phyloP scores from a whole-genome alignment of 2,888 invertebrate genomes.

The Clanis bilineata region DNA sequence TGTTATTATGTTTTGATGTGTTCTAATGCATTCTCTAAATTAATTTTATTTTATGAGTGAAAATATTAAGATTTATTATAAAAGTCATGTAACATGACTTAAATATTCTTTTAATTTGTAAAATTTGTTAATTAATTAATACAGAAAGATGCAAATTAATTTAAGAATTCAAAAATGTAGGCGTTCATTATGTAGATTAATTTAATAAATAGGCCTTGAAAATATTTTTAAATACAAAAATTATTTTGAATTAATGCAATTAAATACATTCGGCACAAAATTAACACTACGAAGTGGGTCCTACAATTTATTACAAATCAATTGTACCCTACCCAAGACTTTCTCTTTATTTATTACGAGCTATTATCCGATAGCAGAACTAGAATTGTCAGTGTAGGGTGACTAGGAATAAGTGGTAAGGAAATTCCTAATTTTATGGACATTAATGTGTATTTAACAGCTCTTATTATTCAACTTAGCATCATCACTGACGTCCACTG shows the following conservation, averaged over 20 bases:
- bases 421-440: conserved; percentile 44
- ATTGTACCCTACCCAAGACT: conserved; percentile 10
- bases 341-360: conserved; percentile 20
- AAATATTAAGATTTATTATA: neutral
- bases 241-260: neutral
- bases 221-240: no score
- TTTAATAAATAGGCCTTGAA: no score
- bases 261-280: neutral
- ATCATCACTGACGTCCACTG: no score
- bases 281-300: neutral
- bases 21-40: neutral
- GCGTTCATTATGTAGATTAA: no score
- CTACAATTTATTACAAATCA: conserved; percentile 12
- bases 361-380: conserved; percentile 18
- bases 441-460: conserved; percentile 12
- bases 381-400: conserved; percentile 21
- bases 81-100: neutral
- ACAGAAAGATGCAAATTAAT: no score
- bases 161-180: no score
- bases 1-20: neutral
- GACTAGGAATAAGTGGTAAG: conserved; percentile 34
- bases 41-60: neutral
- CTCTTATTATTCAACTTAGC: no score
- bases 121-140: neutral
- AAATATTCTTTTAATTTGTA: neutral